A percentile compares a stretch with the other conserved stretches of the same genome.
Evolutionary conservation across 2,797 vertebrate species (phyloP).

Genomic region (Bradypodion ventrale): DNA sequence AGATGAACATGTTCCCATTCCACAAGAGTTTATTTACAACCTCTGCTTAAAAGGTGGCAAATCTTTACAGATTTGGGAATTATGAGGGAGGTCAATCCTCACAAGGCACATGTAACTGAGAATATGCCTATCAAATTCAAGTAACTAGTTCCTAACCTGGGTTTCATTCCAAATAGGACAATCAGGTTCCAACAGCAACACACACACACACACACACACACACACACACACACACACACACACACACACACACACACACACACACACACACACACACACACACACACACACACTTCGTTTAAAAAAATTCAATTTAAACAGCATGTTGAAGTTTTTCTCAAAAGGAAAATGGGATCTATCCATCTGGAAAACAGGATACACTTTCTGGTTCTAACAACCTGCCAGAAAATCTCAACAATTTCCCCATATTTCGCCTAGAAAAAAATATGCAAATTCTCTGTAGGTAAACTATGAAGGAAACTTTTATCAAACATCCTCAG

Average conservation of each 20-base stretch:
- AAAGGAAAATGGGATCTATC: background rate
- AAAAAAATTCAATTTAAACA: background rate
- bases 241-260: background rate
- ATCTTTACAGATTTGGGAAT: background rate
- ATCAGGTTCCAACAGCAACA: conserved; percentile 45
- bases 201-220: background rate
- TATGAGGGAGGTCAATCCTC: background rate
- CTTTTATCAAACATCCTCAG: background rate
- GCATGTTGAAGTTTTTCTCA: background rate
- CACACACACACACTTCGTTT: background rate
- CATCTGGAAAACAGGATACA: fast-evolving
- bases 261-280: background rate
- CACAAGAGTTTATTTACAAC: conserved; percentile 32
- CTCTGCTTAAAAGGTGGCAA: background rate
- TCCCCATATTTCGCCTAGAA: background rate
- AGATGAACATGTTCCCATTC: background rate
- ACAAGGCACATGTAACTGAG: conserved; percentile 32
- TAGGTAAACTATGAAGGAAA: background rate
- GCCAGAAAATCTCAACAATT: background rate
- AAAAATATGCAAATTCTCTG: conserved; percentile 6
- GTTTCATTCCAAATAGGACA: conserved; percentile 55
- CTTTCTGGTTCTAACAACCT: background rate
- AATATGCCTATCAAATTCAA: conserved; percentile 47
- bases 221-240: background rate
- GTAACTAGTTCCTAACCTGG: conserved; percentile 61